Percentiles rank a stretch among this genome's conserved stretches.
Conservation (phyloP, 2,888 invertebrate genomes). For the Morinoia aosen region DNA sequence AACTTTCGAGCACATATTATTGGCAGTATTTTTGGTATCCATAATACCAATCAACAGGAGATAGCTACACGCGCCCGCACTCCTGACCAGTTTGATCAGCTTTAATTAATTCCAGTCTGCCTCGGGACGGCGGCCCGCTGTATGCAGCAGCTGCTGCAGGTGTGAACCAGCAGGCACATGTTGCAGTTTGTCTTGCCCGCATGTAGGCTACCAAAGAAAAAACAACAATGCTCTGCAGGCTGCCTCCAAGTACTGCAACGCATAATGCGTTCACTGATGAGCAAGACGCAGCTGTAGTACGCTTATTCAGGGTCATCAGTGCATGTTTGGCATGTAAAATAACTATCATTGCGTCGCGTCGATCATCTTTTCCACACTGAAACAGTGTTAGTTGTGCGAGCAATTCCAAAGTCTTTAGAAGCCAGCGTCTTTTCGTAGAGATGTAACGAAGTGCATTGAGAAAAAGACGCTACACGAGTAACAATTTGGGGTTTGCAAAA, state of each 20-base stretch:
- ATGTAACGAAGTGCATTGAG: background rate
- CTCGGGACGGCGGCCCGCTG: background rate
- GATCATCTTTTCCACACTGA: background rate
- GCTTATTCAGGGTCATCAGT: background rate
- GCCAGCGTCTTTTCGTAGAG: background rate
- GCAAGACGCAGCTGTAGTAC: background rate
- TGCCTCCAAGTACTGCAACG: background rate
- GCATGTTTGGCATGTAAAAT: no score
- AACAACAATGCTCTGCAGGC: background rate
- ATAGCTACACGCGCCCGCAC: background rate
- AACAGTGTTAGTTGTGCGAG: background rate
- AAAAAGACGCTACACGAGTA: background rate
- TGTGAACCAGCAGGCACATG: background rate
- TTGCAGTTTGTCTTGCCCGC: background rate
- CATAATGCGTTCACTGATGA: background rate
- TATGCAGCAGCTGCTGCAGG: background rate
- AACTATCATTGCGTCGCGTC: background rate
- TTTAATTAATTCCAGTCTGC: background rate
- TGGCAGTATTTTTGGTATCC: background rate
- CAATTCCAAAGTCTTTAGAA: background rate
- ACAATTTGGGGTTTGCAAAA: background rate
- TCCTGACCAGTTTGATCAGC: conserved; percentile 1
- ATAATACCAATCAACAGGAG: background rate
- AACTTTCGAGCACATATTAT: background rate
- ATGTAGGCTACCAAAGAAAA: background rate